Conservation (phyloP, 1,140 invertebrate genomes). For the Cardiocondyla obscurior region DNA sequence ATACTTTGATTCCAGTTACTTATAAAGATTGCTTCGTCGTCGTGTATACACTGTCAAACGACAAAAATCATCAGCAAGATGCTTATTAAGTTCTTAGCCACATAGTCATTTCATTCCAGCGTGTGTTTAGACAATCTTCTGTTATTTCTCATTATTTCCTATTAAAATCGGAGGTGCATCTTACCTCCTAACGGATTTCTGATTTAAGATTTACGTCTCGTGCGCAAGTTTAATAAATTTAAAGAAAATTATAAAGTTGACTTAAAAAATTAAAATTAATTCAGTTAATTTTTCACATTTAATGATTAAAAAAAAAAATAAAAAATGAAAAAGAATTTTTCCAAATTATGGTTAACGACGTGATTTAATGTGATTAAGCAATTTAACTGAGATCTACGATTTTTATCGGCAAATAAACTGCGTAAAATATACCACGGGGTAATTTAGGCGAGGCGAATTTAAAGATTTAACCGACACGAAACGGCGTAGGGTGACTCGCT, state of each 20-base stretch:
- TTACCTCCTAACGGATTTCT: not conserved
- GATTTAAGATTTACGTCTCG: not conserved
- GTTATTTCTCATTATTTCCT: slow-evolving; percentile 31
- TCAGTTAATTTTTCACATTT: not conserved
- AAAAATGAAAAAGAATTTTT: not conserved
- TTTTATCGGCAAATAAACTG: not conserved
- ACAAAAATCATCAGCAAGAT: not conserved
- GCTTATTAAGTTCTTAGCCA: slow-evolving; percentile 40
- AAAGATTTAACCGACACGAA: slow-evolving; percentile 42
- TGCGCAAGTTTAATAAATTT: not conserved
- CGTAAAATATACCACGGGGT: not conserved
- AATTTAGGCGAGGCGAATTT: slow-evolving; percentile 34
- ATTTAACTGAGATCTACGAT: not conserved
- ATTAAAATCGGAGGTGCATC: not conserved
- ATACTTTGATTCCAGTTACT: slow-evolving; percentile 48
- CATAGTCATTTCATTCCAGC: slow-evolving; percentile 20
- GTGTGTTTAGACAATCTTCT: slow-evolving; percentile 32
- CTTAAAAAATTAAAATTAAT: not conserved
- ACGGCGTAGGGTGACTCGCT: slow-evolving; percentile 63
- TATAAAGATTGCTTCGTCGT: slow-evolving; percentile 44
- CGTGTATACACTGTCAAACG: not conserved
- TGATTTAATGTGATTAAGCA: not conserved
- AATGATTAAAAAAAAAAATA: not conserved
- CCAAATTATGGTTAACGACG: not conserved
- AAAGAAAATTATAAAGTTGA: not conserved